A percentile compares a stretch with the other conserved stretches of the same genome.
Evolutionary conservation across 1,140 invertebrate species (phyloP).

Genomic region (Hylaeus volcanicus): DNA sequence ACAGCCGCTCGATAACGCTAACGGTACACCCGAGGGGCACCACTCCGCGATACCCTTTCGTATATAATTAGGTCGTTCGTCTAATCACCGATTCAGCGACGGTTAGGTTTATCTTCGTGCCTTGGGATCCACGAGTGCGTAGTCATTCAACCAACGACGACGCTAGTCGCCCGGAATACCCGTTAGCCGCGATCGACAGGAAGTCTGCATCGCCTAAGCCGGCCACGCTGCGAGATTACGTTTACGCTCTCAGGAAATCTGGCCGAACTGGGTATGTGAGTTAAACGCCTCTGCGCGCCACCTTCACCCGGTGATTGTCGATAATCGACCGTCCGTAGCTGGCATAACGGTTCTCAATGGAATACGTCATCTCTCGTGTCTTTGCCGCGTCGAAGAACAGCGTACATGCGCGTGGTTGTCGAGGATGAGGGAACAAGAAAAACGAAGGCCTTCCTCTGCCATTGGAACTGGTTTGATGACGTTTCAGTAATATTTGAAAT

Average conservation of each 20-base stretch:
- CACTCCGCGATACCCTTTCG: not conserved
- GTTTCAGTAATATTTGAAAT: too few species aligned
- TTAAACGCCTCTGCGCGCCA: conserved; percentile 15
- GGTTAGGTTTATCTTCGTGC: not conserved
- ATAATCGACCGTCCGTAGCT: conserved; percentile 24
- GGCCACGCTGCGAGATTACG: conserved; percentile 15
- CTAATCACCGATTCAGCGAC: conserved; percentile 8
- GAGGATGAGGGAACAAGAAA: not conserved
- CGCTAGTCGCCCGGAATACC: conserved; percentile 26
- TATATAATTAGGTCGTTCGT: conserved; percentile 25
- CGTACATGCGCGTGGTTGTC: not conserved
- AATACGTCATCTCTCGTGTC: not conserved
- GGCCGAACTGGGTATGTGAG: not conserved
- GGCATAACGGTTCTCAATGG: conserved; percentile 28
- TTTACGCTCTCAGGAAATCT: conserved; percentile 24
- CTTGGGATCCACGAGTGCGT: too few species aligned
- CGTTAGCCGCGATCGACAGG: conserved; percentile 39
- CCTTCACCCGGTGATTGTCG: conserved; percentile 13
- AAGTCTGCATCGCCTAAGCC: conserved; percentile 28
- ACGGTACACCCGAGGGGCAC: not conserved
- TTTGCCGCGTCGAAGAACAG: not conserved
- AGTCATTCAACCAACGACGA: conserved; percentile 2
- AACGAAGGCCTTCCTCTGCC: conserved; percentile 3
- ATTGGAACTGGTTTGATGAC: not conserved
- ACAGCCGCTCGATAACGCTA: not conserved